Base-by-base conservation (phyloP, 1,140 invertebrate species). In the Bradynema listronoti region DNA sequence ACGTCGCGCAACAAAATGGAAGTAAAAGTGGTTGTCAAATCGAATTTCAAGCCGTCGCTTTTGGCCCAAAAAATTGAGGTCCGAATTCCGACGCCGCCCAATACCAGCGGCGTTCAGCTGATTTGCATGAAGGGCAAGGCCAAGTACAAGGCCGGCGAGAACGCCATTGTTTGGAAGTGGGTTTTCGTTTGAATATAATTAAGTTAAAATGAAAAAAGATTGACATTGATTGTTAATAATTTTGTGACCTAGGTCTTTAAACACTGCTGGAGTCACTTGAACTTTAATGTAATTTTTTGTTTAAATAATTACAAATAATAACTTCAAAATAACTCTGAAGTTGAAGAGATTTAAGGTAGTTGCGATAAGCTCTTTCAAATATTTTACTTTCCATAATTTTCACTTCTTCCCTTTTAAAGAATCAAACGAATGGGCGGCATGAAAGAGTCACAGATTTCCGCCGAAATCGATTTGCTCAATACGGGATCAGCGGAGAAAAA, bases 391-490 rank as follows among this genome's bases (percentile, higher is more conserved):
- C n/a, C 47, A 14, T 6, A 36, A 68, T 45, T 47, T 47, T n/a
- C 45, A 61, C n/a, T n/a, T n/a, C n/a, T n/a, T n/a, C n/a, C 24
- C 19, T 27, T 32, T 79, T 81, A 24, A 67, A 90, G 88, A 77
- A 98, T 99, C 59, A 99, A 99, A 79, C 85, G 94, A 45, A 98
- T 99, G 92, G 93, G 91, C 4, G 95, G 95, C 11, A 97, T 99
- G 93, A 99, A 99, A 78, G 95, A 99, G 78, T 97, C 93, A 0
- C 95, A 99, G 78, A 82, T 99, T 11, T 98, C 93, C 22, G 95
- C 95, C 0, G 95, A 99, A 82, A 98, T 99, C 57, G 95, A 99
- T 80, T 82, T 99, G n/a, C 81, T 99, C 30, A 91, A 94, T 80
- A 98, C 95, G 3, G 91, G 94, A 75, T 91, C 89, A 1, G 80